Conservation (phyloP, 1,140 invertebrate species). For the Hestina assimilis region DNA sequence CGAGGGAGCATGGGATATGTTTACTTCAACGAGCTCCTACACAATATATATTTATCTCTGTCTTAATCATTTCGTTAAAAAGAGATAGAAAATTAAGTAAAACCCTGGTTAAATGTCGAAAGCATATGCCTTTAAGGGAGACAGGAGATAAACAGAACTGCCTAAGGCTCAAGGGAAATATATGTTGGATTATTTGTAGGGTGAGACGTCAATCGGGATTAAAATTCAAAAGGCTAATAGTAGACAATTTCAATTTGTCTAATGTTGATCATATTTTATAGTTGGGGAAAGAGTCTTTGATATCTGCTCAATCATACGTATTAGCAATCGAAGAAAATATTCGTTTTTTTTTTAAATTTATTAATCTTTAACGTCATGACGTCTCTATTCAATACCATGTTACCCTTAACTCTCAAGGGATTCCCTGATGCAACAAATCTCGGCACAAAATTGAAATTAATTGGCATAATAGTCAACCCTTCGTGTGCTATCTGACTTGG, state of each 20-base stretch:
- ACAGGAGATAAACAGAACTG: constrained; percentile 41
- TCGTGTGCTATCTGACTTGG: no score
- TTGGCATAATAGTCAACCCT: no score
- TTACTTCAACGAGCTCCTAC: constrained; percentile 45
- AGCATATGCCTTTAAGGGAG: constrained; percentile 41
- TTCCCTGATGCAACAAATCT: no score
- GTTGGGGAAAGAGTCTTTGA: neutral
- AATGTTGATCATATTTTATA: constrained; percentile 35
- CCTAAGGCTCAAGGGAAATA: constrained; percentile 64
- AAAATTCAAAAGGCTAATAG: constrained; percentile 53
- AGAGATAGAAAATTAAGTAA: constrained; percentile 29
- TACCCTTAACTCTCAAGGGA: no score
- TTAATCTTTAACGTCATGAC: no score
- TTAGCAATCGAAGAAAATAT: no score
- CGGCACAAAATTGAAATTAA: no score
- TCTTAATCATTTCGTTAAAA: constrained; percentile 28
- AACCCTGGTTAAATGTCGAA: constrained; percentile 34
- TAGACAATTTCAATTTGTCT: constrained; percentile 58
- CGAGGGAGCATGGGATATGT: constrained; percentile 54
- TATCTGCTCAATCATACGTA: neutral
- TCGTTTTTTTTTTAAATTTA: no score
- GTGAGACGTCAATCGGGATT: constrained; percentile 61
- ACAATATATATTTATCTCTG: constrained; percentile 32
- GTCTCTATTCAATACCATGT: no score
- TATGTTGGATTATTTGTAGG: constrained; percentile 45